These are phyloP conservation scores for Platysteira castanea DNA, from an alignment of 2,113 vertebrate species.

Conservation along the genomic window DNA sequence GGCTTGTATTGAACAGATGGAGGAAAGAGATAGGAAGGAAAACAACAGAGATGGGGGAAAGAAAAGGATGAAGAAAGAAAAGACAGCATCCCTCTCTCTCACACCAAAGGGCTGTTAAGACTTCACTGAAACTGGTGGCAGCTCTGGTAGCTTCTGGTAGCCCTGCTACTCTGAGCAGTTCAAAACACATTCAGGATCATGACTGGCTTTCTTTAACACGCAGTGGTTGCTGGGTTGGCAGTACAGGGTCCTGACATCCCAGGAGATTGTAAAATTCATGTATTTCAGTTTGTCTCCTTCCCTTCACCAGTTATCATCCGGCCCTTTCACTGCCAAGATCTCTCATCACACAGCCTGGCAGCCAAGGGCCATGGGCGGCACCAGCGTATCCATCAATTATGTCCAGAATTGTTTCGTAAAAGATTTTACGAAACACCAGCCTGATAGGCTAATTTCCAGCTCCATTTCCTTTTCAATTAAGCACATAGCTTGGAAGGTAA, in stretches of 20 bases:
- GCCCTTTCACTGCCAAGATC: not conserved
- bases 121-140: not conserved
- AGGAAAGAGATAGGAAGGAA: not conserved
- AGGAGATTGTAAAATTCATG: not conserved
- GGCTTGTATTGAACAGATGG: not conserved
- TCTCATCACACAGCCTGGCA: not conserved
- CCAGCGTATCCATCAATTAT: accelerated
- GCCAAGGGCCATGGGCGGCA: not conserved
- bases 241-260: not conserved
- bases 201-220: not conserved
- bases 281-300: not conserved
- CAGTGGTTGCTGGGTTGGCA: not conserved
- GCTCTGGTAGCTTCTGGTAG: not conserved
- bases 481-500: not conserved
- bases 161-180: not conserved
- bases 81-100: not conserved
- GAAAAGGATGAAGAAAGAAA: not conserved
- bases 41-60: not conserved
- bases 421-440: not conserved
- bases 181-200: not conserved
- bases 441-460: not conserved
- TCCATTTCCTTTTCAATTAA: not conserved
- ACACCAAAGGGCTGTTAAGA: not conserved
- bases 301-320: not conserved
- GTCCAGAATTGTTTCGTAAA: not conserved